These are phyloP conservation scores for Anorthoa munda DNA, from an alignment of 2,888 invertebrate species.

Conservation along the genomic window DNA sequence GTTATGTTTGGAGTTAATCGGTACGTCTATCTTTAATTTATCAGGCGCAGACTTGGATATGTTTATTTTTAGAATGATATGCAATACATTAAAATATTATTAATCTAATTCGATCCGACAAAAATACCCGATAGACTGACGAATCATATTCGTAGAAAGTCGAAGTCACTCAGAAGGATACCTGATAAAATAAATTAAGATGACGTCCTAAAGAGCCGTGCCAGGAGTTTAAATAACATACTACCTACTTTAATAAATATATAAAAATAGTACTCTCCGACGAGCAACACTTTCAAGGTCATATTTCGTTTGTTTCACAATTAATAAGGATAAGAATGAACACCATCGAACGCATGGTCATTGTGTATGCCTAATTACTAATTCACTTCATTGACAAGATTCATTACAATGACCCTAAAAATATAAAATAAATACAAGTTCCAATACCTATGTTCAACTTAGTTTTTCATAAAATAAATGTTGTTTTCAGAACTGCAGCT, in stretches of 20 bases:
- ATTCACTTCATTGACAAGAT: no score
- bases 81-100: neutral
- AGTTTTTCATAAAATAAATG: neutral
- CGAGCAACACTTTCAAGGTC: neutral
- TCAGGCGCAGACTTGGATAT: neutral
- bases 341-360: no score
- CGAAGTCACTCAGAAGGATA: neutral
- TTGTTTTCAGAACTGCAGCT: slow-evolving; percentile 46
- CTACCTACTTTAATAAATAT: neutral
- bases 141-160: no score
- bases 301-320: neutral
- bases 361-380: no score
- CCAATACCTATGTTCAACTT: neutral
- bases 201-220: neutral
- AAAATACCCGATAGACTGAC: neutral
- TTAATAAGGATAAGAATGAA: no score
- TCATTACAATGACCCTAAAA: no score
- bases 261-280: neutral
- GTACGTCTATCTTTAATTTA: neutral
- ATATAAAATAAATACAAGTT: neutral
- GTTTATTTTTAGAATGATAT: neutral
- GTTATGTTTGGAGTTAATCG: neutral
- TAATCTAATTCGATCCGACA: neutral
- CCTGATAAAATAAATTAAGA: neutral
- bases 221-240: neutral